A percentile compares a stretch with the other conserved stretches of the same genome.
These are phyloP conservation scores for Morinoia aosen DNA, from an alignment of 2,888 invertebrate species.

Conservation along the genomic window DNA sequence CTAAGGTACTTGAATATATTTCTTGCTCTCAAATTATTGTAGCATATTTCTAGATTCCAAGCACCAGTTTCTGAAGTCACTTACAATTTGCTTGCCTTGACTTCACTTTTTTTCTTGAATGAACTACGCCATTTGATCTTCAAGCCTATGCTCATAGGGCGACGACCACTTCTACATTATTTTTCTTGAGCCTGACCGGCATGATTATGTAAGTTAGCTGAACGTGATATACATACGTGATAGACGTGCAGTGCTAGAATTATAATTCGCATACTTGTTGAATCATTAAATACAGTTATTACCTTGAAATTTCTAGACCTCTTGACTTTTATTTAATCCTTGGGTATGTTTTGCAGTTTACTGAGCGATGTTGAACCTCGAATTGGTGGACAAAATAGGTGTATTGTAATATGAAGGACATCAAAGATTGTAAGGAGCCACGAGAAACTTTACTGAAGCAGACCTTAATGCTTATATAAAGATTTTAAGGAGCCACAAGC, in stretches of 20 bases:
- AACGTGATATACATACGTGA: background rate
- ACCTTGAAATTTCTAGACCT: conserved; percentile 29
- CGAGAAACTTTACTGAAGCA: background rate
- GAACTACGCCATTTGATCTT: background rate
- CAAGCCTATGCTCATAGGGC: background rate
- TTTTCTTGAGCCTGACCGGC: background rate
- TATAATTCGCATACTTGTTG: conserved; percentile 15
- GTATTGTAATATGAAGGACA: background rate
- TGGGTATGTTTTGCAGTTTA: background rate
- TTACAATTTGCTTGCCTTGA: conserved; percentile 6
- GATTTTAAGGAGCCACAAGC: background rate
- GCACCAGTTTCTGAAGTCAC: background rate
- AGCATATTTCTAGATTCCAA: background rate
- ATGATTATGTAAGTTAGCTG: background rate
- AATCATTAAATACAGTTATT: conserved; percentile 39
- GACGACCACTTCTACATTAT: background rate
- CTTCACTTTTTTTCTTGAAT: background rate
- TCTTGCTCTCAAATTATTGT: background rate
- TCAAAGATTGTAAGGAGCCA: background rate
- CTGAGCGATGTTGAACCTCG: no score
- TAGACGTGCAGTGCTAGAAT: background rate
- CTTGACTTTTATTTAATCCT: conserved; percentile 20
- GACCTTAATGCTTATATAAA: no score
- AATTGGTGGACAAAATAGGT: no score
- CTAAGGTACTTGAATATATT: background rate